phyloP scores from a whole-genome alignment of 2,797 vertebrate genomes.

The Hafferia zeledoni region DNA sequence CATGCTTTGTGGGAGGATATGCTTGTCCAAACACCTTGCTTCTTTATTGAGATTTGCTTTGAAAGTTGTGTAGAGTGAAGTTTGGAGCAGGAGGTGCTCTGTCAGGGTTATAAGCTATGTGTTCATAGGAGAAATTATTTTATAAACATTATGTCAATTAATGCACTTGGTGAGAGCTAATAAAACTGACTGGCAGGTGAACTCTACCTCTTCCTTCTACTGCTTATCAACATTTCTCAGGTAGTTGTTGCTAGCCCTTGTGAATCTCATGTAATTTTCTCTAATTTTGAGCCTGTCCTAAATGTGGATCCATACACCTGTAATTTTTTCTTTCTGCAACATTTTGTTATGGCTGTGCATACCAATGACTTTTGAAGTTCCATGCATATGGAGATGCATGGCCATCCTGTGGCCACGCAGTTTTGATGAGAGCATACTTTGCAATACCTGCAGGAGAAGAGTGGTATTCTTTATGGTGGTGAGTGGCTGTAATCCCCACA shows the following conservation, averaged over 20 bases:
- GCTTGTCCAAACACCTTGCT: neutral
- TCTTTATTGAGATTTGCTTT: neutral
- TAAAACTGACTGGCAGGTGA: neutral
- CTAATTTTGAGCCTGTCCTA: neutral
- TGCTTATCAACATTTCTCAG: neutral
- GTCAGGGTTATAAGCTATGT: neutral
- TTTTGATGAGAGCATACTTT: neutral
- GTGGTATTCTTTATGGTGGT: neutral
- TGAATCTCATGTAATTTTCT: neutral
- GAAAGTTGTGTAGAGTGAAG: neutral
- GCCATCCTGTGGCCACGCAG: neutral
- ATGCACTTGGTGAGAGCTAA: neutral
- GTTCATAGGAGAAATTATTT: neutral
- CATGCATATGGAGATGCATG: neutral
- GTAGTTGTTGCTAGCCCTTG: neutral
- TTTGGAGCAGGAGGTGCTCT: neutral
- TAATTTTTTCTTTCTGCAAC: neutral
- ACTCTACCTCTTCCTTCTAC: neutral
- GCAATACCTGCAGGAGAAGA: neutral
- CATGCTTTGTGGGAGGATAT: neutral
- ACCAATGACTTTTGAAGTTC: neutral
- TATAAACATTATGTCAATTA: neutral
- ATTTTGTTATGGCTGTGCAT: neutral
- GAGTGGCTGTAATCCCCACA: fast-evolving
- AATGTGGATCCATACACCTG: neutral